A percentile compares a stretch with the other conserved stretches of the same genome.
These are phyloP conservation scores for Acleris emargana DNA, from an alignment of 2,888 invertebrate species.

Conservation along the genomic window DNA sequence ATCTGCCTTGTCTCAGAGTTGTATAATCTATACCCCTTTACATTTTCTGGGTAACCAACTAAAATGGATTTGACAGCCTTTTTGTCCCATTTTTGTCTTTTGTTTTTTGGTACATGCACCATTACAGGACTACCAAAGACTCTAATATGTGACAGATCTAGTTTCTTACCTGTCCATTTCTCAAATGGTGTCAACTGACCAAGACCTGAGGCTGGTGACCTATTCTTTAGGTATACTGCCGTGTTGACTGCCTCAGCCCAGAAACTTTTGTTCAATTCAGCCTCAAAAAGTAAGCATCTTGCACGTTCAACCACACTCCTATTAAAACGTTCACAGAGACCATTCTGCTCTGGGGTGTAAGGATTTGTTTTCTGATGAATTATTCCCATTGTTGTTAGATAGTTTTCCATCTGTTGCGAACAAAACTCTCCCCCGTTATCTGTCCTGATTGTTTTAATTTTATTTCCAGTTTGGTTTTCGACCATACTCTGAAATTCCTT, in stretches of 20 bases:
- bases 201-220: neutral
- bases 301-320: conserved; percentile 29
- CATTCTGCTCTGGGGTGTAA: conserved; percentile 32
- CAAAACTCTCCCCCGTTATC: conserved; percentile 26
- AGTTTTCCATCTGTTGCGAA: neutral
- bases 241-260: conserved; percentile 32
- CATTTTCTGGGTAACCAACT: conserved; percentile 41
- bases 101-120: conserved; percentile 42
- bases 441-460: conserved; percentile 42
- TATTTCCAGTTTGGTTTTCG: conserved; percentile 45
- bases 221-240: conserved; percentile 24
- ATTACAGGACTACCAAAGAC: conserved; percentile 40
- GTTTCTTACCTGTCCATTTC: conserved; percentile 37
- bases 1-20: conserved; percentile 30
- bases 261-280: conserved; percentile 18
- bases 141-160: conserved; percentile 14
- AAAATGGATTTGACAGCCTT: conserved; percentile 38
- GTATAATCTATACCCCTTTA: conserved; percentile 43
- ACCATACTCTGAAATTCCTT: conserved; percentile 43
- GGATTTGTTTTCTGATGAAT: conserved; percentile 19
- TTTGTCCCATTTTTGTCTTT: conserved; percentile 40
- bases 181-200: conserved; percentile 39
- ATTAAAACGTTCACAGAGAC: conserved; percentile 26
- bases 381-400: conserved; percentile 6
- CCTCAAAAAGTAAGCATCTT: conserved; percentile 30